Evolutionary conservation across 2,113 vertebrate species (phyloP).

Genomic region (Sander lucioperca): DNA sequence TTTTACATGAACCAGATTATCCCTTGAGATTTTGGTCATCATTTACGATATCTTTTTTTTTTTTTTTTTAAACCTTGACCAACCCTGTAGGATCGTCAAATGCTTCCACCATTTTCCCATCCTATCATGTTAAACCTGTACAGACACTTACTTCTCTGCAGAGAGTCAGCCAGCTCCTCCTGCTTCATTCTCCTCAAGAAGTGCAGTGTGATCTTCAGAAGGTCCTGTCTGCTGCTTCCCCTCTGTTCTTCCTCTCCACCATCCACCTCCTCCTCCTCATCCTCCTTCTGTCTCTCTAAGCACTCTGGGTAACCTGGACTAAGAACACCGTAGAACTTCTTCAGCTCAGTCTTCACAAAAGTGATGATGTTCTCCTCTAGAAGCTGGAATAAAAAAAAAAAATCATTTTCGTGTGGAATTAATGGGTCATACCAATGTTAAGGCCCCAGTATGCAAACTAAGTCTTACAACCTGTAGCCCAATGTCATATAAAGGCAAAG

Average conservation of each 20-base stretch:
- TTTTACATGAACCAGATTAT: neutral
- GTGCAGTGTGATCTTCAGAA: conserved; percentile 30
- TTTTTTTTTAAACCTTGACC: neutral
- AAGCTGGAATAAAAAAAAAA: neutral
- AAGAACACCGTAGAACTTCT: conserved; percentile 9
- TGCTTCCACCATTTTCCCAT: neutral
- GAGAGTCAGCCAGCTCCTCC: conserved; percentile 3
- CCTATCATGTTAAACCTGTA: neutral
- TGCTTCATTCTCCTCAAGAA: neutral
- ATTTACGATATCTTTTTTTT: neutral
- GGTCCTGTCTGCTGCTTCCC: neutral
- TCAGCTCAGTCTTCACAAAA: conserved; percentile 25
- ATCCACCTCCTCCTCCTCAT: neutral
- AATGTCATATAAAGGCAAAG: too few species aligned
- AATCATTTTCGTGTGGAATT: neutral
- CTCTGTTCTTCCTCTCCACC: neutral
- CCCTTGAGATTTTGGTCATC: neutral
- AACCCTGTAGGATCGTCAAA: neutral
- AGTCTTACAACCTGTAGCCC: too few species aligned
- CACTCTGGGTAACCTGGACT: conserved; percentile 5
- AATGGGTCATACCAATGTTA: neutral
- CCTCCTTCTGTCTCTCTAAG: neutral
- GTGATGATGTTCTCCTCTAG: neutral
- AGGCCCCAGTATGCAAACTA: too few species aligned
- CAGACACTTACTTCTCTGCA: conserved; percentile 17